Evolutionary conservation across 2,888 invertebrate genomes (phyloP).

Genomic region (Argyresthia albistria): DNA sequence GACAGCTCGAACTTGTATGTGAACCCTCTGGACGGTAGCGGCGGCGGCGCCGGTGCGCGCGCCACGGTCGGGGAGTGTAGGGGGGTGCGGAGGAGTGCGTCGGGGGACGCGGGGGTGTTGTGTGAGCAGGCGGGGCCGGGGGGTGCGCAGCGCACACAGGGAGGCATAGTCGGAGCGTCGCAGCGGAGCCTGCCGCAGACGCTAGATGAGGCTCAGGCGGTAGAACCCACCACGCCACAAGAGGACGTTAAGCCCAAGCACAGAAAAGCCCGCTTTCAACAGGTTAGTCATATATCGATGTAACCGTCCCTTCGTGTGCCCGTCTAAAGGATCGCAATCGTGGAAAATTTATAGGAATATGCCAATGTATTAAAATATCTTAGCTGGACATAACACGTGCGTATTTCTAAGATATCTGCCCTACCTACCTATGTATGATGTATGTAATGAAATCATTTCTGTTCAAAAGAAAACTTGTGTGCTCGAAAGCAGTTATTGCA

Average conservation of each 20-base stretch:
- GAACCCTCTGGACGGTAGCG: slow-evolving; percentile 85
- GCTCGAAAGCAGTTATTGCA: not conserved
- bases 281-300: slow-evolving; percentile 63
- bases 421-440: too few relatives aligned
- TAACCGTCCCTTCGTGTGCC: slow-evolving; percentile 1
- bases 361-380: too few relatives aligned
- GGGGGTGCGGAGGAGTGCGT: slow-evolving; percentile 85
- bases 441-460: not conserved
- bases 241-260: slow-evolving; percentile 79
- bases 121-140: slow-evolving; percentile 73
- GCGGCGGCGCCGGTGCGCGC: slow-evolving; percentile 43
- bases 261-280: slow-evolving; percentile 89
- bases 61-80: slow-evolving; percentile 47
- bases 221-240: slow-evolving; percentile 63
- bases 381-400: too few relatives aligned
- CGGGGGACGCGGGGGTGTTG: slow-evolving; percentile 81
- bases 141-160: slow-evolving; percentile 49
- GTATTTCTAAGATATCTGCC: not conserved
- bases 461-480: not conserved
- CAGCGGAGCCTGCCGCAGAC: slow-evolving; percentile 56
- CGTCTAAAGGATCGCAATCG: too few relatives aligned
- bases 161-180: slow-evolving; percentile 42
- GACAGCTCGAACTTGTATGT: slow-evolving; percentile 90
- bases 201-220: slow-evolving; percentile 64
- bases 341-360: too few relatives aligned